Evolutionary conservation across 2,797 vertebrate genomes (phyloP).

Genomic region (Sternarchorhynchus goeldii): DNA sequence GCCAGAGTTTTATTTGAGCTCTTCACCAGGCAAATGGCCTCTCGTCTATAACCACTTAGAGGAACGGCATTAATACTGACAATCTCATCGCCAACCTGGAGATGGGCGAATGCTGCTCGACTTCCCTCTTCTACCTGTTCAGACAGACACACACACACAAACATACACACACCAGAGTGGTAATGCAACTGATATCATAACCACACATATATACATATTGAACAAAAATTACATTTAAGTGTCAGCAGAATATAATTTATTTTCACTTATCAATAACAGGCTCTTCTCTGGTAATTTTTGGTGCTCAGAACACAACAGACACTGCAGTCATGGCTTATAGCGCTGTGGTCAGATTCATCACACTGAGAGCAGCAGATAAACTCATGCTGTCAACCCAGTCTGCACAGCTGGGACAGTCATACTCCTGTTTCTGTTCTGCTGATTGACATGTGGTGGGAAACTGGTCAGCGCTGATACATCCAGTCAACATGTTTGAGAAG

Average conservation of each 20-base stretch:
- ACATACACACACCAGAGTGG: slow-evolving; percentile 32
- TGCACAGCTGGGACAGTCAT: not conserved
- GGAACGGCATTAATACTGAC: slow-evolving; percentile 82
- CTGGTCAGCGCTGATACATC: slow-evolving; percentile 38
- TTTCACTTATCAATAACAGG: not conserved
- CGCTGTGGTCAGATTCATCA: not conserved
- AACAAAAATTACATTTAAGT: too few relatives aligned
- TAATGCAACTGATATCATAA: too few relatives aligned
- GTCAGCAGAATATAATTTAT: too few relatives aligned
- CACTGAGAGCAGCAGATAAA: not conserved
- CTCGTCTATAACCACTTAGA: slow-evolving; percentile 86
- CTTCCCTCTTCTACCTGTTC: slow-evolving; percentile 87
- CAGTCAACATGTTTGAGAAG: not conserved
- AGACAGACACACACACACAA: slow-evolving; percentile 35
- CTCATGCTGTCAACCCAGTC: not conserved
- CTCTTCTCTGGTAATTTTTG: not conserved
- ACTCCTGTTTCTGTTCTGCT: too few relatives aligned
- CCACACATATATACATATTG: too few relatives aligned
- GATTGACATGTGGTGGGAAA: slow-evolving; percentile 23
- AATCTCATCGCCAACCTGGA: slow-evolving; percentile 86
- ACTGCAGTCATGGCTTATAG: not conserved
- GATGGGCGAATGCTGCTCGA: slow-evolving; percentile 72
- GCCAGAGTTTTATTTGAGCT: slow-evolving; percentile 82
- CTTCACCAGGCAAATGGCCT: slow-evolving; percentile 90
- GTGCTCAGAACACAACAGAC: not conserved